Base-by-base conservation (phyloP, 2,797 vertebrate genomes). In the Tamandua tetradactyla region DNA sequence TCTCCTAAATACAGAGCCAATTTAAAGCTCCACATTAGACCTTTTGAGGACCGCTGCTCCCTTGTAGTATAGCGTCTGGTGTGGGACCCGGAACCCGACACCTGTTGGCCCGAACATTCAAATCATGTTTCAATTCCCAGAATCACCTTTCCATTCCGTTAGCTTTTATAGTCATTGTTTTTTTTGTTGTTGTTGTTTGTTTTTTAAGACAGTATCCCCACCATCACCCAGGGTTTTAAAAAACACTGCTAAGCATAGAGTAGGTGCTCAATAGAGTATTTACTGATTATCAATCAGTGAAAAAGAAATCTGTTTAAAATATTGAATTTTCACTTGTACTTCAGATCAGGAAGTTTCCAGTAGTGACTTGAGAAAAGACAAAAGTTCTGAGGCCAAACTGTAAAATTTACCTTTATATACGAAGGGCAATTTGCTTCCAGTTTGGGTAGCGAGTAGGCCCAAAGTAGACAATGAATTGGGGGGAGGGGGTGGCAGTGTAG, bases 241-340 rank as follows among this genome's bases (percentile, higher is more conserved):
- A 47, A 47, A 13, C 47, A 47, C 47, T 47, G 47, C 47, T 47
- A n/a, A n/a, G n/a, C n/a, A n/a, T n/a, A n/a, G n/a, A n/a, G n/a
- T 42, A 94, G 89, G 52, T 37, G 35, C 68, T 64, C 27, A 25
- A 59, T 35, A 1, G 30, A 17, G 35, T 64, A 95, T 96, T 97
- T 97, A 84, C 85, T 91, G 97, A 71, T 44, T 85, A 72, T 96
- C 88, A 95, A 95, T 95, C 91, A 93, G 59, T 94, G 96, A 94
- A 89, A 93, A 83, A 61, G 59, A 52, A 32, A 82, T 55, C 30
- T 27, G 35, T 52, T 61, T 64, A 42, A 81, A 42, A 87, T 52
- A 37, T 0, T 23, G 12, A 57, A 22, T 49, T 71, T 69, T 55
- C 47, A 13, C 9, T 69, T 18, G 27, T 12, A 18, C 74, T 37